Evolutionary conservation across 2,113 vertebrate genomes (phyloP).

Genomic region (Turdus rufiventris): DNA sequence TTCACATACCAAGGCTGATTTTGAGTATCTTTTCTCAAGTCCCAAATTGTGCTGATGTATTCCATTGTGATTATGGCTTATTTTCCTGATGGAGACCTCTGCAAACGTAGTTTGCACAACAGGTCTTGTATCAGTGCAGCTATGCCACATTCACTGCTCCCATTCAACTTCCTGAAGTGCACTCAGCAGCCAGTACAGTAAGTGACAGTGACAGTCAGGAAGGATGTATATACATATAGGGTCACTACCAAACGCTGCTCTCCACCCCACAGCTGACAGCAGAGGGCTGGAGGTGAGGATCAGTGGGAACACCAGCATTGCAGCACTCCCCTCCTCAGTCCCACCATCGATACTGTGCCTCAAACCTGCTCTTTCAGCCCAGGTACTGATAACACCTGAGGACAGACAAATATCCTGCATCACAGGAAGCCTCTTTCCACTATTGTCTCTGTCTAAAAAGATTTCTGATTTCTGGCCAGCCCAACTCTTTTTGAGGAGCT

Average conservation of each 20-base stretch:
- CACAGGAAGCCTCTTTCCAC: neutral
- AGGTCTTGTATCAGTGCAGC: neutral
- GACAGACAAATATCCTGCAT: neutral
- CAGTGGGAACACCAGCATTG: neutral
- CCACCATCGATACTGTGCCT: rapidly evolving
- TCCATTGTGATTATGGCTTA: neutral
- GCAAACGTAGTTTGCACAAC: neutral
- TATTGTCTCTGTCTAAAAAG: neutral
- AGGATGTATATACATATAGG: rapidly evolving
- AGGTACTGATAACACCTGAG: neutral
- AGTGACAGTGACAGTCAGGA: neutral
- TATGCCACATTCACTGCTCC: neutral
- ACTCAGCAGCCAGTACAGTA: neutral
- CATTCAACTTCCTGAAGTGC: neutral
- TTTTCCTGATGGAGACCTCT: neutral
- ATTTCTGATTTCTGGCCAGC: neutral
- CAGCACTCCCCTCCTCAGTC: neutral
- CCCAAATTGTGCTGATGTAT: neutral
- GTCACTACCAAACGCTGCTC: neutral
- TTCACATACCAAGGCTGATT: neutral
- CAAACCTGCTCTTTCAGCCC: neutral
- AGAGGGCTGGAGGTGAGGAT: neutral
- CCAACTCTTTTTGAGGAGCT: neutral
- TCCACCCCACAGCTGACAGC: neutral
- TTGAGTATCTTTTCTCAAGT: neutral